Conservation (phyloP, 2,888 invertebrate genomes). For the Cotesia congregata region DNA sequence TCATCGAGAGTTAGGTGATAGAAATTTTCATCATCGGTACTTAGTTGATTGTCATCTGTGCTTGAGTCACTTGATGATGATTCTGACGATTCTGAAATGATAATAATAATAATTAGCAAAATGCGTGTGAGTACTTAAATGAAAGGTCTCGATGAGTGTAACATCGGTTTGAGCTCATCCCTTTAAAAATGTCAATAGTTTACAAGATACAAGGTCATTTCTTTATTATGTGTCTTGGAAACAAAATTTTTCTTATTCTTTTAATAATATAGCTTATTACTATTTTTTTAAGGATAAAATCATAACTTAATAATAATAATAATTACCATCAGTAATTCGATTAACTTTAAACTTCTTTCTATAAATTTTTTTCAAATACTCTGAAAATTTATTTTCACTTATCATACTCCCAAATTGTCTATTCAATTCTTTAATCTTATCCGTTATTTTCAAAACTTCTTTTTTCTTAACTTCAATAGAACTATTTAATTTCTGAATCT, state of each 20-base stretch:
- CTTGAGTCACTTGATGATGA: slow-evolving; percentile 69
- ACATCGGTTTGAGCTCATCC: too few species aligned
- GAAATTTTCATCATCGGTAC: slow-evolving; percentile 68
- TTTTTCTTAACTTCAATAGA: slow-evolving; percentile 72
- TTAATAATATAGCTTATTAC: too few species aligned
- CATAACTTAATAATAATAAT: slow-evolving; percentile 52
- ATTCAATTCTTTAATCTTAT: slow-evolving; percentile 72
- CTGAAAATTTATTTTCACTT: slow-evolving; percentile 82
- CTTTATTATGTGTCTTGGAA: too few species aligned
- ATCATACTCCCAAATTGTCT: slow-evolving; percentile 75
- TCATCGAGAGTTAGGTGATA: slow-evolving; percentile 73
- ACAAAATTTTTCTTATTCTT: too few species aligned
- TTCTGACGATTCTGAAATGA: slow-evolving; percentile 67
- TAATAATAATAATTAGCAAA: too few species aligned
- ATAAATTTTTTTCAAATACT: slow-evolving; percentile 85
- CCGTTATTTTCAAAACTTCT: slow-evolving; percentile 69
- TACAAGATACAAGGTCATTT: too few species aligned
- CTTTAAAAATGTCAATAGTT: too few species aligned
- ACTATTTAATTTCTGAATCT: slow-evolving; percentile 45
- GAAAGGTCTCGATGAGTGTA: too few species aligned
- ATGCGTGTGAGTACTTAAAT: too few species aligned
- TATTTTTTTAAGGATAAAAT: too few species aligned
- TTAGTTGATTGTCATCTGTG: slow-evolving; percentile 74
- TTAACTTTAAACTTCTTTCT: slow-evolving; percentile 85
- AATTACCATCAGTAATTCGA: slow-evolving; percentile 74